Evolutionary conservation across 2,888 invertebrate species (phyloP).

Genomic region (Platycnemis pennipes): DNA sequence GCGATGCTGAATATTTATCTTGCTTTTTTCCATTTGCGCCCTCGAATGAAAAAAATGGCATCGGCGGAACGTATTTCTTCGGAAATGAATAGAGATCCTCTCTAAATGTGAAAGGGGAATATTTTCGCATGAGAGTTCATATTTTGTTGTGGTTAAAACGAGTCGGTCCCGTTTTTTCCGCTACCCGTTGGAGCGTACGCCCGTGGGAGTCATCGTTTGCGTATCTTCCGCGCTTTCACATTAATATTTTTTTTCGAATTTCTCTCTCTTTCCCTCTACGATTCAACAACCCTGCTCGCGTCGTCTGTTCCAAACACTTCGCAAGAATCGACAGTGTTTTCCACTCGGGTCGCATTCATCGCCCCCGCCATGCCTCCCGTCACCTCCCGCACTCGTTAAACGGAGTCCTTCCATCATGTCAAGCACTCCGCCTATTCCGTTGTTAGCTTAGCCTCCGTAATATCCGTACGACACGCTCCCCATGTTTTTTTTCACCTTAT

Average conservation of each 20-base stretch:
- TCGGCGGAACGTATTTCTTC: not conserved
- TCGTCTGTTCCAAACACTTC: not conserved
- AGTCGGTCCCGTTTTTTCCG: not conserved
- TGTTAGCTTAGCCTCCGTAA: slow-evolving; percentile 18
- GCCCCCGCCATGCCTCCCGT: not conserved
- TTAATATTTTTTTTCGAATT: not conserved
- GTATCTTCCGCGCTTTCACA: not conserved
- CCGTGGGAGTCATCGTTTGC: not conserved
- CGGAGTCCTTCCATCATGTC: not conserved
- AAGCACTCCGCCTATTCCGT: not conserved
- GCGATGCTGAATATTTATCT: not conserved
- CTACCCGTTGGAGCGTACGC: not conserved
- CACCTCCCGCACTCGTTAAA: not conserved
- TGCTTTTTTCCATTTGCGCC: not conserved
- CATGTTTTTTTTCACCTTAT: slow-evolving; percentile 31
- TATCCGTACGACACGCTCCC: slow-evolving; percentile 27
- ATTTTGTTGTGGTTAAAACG: not conserved
- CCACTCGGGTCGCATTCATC: not conserved
- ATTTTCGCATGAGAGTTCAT: not conserved
- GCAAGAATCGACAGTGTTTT: not conserved
- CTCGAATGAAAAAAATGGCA: not conserved
- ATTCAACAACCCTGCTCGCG: not conserved
- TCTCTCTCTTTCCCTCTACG: not conserved
- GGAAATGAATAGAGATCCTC: not conserved
- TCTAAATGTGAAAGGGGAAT: not conserved